Percentiles rank a stretch among this genome's conserved stretches.
Conservation (phyloP, 1,140 invertebrate species). For the Scaptodrosophila lebanonensis region DNA sequence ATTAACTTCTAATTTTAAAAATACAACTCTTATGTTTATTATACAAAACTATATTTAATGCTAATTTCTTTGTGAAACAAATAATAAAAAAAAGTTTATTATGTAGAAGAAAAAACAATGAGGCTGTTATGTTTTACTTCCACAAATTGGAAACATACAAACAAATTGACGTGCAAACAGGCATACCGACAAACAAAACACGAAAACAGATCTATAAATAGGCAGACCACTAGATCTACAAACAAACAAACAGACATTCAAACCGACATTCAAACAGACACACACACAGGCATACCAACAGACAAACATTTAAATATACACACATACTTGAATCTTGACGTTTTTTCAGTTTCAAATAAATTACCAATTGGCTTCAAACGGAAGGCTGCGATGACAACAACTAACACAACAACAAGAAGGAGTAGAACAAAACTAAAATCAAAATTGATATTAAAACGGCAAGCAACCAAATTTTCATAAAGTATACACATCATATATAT, state of each 20-base stretch:
- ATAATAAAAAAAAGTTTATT: slow-evolving; percentile 63
- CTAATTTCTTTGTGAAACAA: slow-evolving; percentile 69
- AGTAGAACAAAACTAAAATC: slow-evolving; percentile 61
- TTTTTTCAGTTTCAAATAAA: slow-evolving; percentile 11
- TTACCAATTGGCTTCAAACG: slow-evolving; percentile 64
- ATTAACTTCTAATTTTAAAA: slow-evolving; percentile 28
- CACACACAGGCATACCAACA: too few species aligned
- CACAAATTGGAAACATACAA: too few species aligned
- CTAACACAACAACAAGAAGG: too few species aligned
- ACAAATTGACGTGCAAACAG: too few species aligned
- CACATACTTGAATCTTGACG: slow-evolving; percentile 27
- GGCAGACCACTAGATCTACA: too few species aligned
- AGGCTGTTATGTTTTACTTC: slow-evolving; percentile 44
- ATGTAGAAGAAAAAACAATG: slow-evolving; percentile 55
- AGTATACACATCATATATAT: slow-evolving; percentile 25
- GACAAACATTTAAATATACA: too few species aligned
- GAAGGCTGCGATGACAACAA: slow-evolving; percentile 63
- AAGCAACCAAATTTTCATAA: slow-evolving; percentile 41
- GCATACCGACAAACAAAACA: too few species aligned
- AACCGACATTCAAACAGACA: too few species aligned
- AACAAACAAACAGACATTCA: too few species aligned
- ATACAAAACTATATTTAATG: slow-evolving; percentile 64
- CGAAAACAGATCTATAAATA: too few species aligned
- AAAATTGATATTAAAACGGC: slow-evolving; percentile 67
- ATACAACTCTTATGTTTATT: slow-evolving; percentile 64